A percentile compares a stretch with the other conserved stretches of the same genome.
phyloP scores from a whole-genome alignment of 1,140 invertebrate species.

The Scaptomyza pallida region DNA sequence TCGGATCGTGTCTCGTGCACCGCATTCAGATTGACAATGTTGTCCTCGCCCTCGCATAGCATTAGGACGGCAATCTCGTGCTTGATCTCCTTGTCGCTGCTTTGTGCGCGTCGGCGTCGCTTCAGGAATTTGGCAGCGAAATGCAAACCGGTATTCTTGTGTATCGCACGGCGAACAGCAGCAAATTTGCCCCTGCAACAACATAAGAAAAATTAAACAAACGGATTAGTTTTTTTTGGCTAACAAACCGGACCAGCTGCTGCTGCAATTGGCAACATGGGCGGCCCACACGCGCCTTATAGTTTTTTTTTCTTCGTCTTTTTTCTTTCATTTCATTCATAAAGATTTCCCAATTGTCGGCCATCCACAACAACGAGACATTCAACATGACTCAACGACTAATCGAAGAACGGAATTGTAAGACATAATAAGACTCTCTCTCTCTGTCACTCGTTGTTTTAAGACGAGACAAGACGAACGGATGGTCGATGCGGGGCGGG shows the following conservation, averaged over 20 bases:
- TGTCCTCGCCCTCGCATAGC: constrained; percentile 90
- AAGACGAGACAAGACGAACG: neutral
- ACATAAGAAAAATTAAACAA: neutral
- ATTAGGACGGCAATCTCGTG: constrained; percentile 96
- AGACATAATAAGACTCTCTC: neutral
- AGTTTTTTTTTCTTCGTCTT: too few species aligned
- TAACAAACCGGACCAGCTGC: constrained; percentile 23
- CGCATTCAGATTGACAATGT: constrained; percentile 94
- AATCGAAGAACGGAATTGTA: constrained; percentile 19
- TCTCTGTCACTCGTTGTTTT: too few species aligned
- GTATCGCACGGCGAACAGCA: constrained; percentile 94
- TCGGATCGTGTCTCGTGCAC: constrained; percentile 93
- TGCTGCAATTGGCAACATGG: constrained; percentile 10
- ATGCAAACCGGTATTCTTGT: constrained; percentile 91
- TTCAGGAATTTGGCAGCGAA: constrained; percentile 98
- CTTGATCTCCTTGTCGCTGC: constrained; percentile 92
- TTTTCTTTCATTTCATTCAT: constrained; percentile 39
- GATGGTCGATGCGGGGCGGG: too few species aligned
- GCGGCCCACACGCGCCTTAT: constrained; percentile 27
- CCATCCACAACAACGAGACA: constrained; percentile 11
- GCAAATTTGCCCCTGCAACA: constrained; percentile 96
- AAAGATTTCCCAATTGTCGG: constrained; percentile 51
- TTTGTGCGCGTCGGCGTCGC: constrained; percentile 92
- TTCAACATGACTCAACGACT: constrained; percentile 38
- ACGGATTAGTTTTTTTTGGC: constrained; percentile 34